Percentiles rank a stretch among this genome's conserved stretches.
phyloP scores from a whole-genome alignment of 2,888 invertebrate genomes.

The Conistra vaccinii region DNA sequence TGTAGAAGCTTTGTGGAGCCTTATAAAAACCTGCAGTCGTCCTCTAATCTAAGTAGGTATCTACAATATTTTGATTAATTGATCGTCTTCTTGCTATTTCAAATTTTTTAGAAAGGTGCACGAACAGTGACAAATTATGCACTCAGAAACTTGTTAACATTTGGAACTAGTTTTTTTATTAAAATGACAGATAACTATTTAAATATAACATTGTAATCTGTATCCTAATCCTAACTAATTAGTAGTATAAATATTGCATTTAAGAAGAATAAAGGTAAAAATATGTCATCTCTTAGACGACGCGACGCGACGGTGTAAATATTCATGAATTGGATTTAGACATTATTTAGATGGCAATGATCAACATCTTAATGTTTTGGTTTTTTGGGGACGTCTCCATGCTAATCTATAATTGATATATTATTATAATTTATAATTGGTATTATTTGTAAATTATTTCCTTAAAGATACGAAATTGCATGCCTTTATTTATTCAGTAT shows the following conservation, averaged over 20 bases:
- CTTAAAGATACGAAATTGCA: too few species aligned
- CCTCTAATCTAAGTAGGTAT: conserved; percentile 24
- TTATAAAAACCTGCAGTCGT: conserved; percentile 13
- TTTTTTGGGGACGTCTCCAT: not conserved
- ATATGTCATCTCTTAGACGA: not conserved
- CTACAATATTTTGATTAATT: conserved; percentile 43
- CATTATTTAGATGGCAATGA: conserved; percentile 4
- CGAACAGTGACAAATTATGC: conserved; percentile 55
- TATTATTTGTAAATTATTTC: not conserved
- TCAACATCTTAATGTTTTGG: not conserved
- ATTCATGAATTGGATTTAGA: conserved; percentile 18
- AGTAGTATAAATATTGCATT: conserved; percentile 29
- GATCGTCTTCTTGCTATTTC: conserved; percentile 36
- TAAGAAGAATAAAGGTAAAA: conserved; percentile 1
- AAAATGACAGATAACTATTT: conserved; percentile 42
- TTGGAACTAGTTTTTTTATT: conserved; percentile 47
- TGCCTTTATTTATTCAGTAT: too few species aligned
- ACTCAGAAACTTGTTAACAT: conserved; percentile 54
- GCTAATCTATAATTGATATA: not conserved
- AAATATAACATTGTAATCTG: conserved; percentile 30
- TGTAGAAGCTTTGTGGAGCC: not conserved
- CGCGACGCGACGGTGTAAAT: not conserved
- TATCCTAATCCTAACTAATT: conserved; percentile 48
- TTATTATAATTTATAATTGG: too few species aligned
- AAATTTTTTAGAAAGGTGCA: conserved; percentile 47